Percentiles rank a stretch among this genome's conserved stretches.
Conservation (phyloP, 2,797 vertebrate species). For the Poeciliopsis infans region DNA sequence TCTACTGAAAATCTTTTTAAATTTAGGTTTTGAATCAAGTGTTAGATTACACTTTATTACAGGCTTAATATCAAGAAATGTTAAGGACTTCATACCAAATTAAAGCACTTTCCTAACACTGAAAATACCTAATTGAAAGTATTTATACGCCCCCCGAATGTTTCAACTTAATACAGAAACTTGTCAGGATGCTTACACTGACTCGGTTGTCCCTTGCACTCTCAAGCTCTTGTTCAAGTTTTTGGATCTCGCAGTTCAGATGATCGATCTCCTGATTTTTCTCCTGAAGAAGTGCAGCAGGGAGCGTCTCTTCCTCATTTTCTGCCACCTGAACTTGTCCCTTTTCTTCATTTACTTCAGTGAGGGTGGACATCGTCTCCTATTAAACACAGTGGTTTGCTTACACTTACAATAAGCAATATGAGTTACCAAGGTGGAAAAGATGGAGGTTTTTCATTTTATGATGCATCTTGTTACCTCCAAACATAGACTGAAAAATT, state of each 20-base stretch:
- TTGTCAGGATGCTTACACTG: neutral
- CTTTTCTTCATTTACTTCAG: constrained; percentile 56
- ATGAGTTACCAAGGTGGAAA: neutral
- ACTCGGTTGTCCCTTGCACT: constrained; percentile 75
- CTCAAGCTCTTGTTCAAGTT: constrained; percentile 79
- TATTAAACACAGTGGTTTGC: constrained; percentile 23
- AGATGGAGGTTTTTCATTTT: neutral
- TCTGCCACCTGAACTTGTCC: constrained; percentile 42
- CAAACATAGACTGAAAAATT: neutral
- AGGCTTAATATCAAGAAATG: too few species aligned
- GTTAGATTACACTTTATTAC: too few species aligned
- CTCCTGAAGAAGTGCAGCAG: constrained; percentile 86
- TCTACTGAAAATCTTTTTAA: too few species aligned
- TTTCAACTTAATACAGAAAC: neutral
- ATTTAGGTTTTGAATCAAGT: too few species aligned
- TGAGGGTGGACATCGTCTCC: constrained; percentile 74
- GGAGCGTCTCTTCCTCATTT: constrained; percentile 71
- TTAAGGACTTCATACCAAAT: too few species aligned
- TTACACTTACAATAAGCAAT: neutral
- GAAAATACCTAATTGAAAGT: too few species aligned
- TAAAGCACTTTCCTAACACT: too few species aligned
- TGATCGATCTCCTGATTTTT: constrained; percentile 90
- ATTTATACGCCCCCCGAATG: fast-evolving
- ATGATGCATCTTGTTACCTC: neutral
- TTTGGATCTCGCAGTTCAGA: constrained; percentile 83